Evolutionary conservation across 2,888 invertebrate genomes (phyloP).

Genomic region (Microdon myrmicae): DNA sequence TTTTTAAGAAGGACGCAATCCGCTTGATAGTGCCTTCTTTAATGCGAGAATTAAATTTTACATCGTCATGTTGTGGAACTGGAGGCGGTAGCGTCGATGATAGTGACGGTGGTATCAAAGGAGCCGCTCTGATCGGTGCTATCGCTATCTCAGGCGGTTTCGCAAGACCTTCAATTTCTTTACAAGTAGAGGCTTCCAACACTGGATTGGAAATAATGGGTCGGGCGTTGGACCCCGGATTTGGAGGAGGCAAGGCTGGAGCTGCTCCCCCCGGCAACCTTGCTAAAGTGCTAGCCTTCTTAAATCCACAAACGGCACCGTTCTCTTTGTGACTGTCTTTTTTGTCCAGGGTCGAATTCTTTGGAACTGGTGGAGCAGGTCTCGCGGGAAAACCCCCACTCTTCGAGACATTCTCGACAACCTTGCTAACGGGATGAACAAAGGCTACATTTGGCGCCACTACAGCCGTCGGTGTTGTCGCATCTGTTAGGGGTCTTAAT

Average conservation of each 20-base stretch:
- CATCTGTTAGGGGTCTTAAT: constrained; percentile 68
- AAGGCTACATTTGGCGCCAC: constrained; percentile 70
- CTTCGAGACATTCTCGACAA: constrained; percentile 54
- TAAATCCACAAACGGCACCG: constrained; percentile 51
- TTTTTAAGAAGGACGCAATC: constrained; percentile 80
- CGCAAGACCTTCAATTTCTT: constrained; percentile 55
- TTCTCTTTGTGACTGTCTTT: constrained; percentile 54
- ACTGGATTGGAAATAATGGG: constrained; percentile 86
- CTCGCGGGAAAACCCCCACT: constrained; percentile 67
- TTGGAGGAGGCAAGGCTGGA: constrained; percentile 73
- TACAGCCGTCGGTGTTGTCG: constrained; percentile 58
- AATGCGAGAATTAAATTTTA: constrained; percentile 68
- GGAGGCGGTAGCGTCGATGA: constrained; percentile 70
- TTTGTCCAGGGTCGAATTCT: constrained; percentile 67
- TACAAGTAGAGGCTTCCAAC: constrained; percentile 81
- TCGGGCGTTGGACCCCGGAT: constrained; percentile 72
- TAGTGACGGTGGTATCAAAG: constrained; percentile 62
- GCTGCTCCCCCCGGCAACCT: constrained; percentile 19
- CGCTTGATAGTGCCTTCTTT: constrained; percentile 76
- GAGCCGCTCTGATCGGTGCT: constrained; percentile 69
- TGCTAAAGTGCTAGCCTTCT: constrained; percentile 49
- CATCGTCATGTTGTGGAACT: constrained; percentile 65
- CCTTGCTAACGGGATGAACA: constrained; percentile 63
- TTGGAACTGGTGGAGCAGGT: constrained; percentile 75
- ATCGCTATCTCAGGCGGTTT: constrained; percentile 55